A percentile compares a stretch with the other conserved stretches of the same genome.
These are phyloP conservation scores for Drosophila sp. DNA, from an alignment of 1,140 invertebrate species.

Conservation along the genomic window DNA sequence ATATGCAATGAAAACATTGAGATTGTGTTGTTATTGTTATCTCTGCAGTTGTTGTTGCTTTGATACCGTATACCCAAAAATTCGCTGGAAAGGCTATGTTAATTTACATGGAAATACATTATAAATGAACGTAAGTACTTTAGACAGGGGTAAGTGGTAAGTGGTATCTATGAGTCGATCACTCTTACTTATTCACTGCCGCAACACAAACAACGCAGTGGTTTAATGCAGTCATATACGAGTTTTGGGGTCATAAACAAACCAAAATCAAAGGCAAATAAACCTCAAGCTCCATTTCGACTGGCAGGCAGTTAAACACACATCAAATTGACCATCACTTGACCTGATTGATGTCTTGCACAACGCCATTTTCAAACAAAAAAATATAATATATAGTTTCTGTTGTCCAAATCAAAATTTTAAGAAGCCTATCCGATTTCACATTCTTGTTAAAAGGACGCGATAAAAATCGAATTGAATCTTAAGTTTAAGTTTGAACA, in stretches of 20 bases:
- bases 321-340: slow-evolving; percentile 26
- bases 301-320: slow-evolving; percentile 21
- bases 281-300: not conserved
- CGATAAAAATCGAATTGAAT: no score
- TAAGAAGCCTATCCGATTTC: not conserved
- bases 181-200: not conserved
- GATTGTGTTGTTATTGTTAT: slow-evolving; percentile 40
- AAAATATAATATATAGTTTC: no score
- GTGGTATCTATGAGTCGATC: not conserved
- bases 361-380: not conserved
- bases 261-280: slow-evolving; percentile 37
- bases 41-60: slow-evolving; percentile 9
- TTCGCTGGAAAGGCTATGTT: not conserved
- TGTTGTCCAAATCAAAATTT: not conserved
- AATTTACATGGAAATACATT: not conserved
- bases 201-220: slow-evolving; percentile 18
- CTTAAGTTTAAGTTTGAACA: no score
- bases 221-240: slow-evolving; percentile 10
- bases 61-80: not conserved
- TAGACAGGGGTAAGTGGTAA: no score
- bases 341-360: slow-evolving; percentile 26
- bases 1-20: slow-evolving; percentile 40
- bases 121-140: not conserved
- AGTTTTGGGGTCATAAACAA: slow-evolving; percentile 34
- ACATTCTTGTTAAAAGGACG: not conserved